Evolutionary conservation across 2,888 invertebrate species (phyloP).

Genomic region (Thysanoteuthis rhombus): DNA sequence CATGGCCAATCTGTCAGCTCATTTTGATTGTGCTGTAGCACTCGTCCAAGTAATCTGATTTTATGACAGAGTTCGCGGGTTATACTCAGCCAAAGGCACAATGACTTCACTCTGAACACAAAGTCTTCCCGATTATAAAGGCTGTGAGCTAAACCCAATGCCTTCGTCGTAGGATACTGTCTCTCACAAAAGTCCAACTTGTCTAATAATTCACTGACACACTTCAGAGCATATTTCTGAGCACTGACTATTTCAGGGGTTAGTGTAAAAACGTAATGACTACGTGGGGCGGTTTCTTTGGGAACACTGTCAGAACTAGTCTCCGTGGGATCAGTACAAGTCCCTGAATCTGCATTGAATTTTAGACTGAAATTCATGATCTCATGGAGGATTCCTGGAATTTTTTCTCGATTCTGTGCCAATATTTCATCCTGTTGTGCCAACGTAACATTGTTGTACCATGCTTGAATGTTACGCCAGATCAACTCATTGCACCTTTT

Average conservation of each 20-base stretch:
- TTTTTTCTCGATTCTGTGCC: slow-evolving; percentile 78
- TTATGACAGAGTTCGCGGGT: slow-evolving; percentile 85
- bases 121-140: slow-evolving; percentile 76
- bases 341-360: slow-evolving; percentile 36
- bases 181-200: slow-evolving; percentile 81
- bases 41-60: slow-evolving; percentile 74
- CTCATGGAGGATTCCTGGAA: slow-evolving; percentile 78
- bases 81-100: slow-evolving; percentile 92
- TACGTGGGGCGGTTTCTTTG: not conserved
- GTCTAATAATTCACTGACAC: slow-evolving; percentile 79
- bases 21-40: slow-evolving; percentile 58
- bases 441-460: slow-evolving; percentile 71
- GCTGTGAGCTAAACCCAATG: slow-evolving; percentile 81
- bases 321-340: slow-evolving; percentile 28
- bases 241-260: slow-evolving; percentile 71
- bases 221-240: slow-evolving; percentile 79
- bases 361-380: slow-evolving; percentile 80
- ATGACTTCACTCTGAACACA: slow-evolving; percentile 78
- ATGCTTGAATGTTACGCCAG: slow-evolving; percentile 90
- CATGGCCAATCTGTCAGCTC: slow-evolving; percentile 62
- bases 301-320: slow-evolving; percentile 22
- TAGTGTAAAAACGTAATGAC: slow-evolving; percentile 51
- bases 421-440: slow-evolving; percentile 83
- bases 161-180: slow-evolving; percentile 84
- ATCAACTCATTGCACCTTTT: slow-evolving; percentile 84